Percentiles rank a stretch among this genome's conserved stretches.
These are phyloP conservation scores for Alligator mississippiensis DNA, from an alignment of 2,113 vertebrate genomes.

Conservation along the genomic window DNA sequence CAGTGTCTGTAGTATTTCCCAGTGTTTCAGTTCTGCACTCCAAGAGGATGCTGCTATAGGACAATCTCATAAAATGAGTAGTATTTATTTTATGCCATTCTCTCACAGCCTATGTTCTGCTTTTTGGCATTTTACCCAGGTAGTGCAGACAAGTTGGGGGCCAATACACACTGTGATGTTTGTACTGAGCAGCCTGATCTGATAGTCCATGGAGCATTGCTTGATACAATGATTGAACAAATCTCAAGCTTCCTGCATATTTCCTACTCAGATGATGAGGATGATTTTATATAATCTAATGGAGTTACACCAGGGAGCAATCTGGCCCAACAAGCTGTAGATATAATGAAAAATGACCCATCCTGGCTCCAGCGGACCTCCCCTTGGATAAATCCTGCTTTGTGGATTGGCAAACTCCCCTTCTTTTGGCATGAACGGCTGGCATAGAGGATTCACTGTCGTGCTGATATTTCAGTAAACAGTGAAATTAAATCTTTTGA, in stretches of 20 bases:
- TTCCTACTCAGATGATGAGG: background rate
- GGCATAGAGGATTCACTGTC: background rate
- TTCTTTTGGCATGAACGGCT: constrained; percentile 39
- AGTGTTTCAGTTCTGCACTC: background rate
- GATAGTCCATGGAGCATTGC: background rate
- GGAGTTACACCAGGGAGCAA: constrained; percentile 15
- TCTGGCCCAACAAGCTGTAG: constrained; percentile 2
- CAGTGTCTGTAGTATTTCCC: background rate
- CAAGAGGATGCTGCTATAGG: background rate
- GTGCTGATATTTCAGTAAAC: constrained; percentile 51
- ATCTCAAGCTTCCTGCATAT: background rate
- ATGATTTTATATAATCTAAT: constrained; percentile 17
- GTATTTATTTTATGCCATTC: background rate
- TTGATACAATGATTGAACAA: background rate
- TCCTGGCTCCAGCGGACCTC: background rate
- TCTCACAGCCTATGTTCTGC: background rate
- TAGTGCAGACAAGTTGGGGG: background rate
- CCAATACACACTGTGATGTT: background rate
- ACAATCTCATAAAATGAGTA: constrained; percentile 3
- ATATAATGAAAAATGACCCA: background rate
- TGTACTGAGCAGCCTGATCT: background rate
- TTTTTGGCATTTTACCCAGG: background rate
- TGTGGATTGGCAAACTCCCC: constrained; percentile 34
- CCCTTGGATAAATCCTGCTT: background rate
- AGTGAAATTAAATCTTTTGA: constrained; percentile 60